A percentile compares a stretch with the other conserved stretches of the same genome.
Evolutionary conservation across 2,888 invertebrate genomes (phyloP).

Genomic region (Drosophila histrio): DNA sequence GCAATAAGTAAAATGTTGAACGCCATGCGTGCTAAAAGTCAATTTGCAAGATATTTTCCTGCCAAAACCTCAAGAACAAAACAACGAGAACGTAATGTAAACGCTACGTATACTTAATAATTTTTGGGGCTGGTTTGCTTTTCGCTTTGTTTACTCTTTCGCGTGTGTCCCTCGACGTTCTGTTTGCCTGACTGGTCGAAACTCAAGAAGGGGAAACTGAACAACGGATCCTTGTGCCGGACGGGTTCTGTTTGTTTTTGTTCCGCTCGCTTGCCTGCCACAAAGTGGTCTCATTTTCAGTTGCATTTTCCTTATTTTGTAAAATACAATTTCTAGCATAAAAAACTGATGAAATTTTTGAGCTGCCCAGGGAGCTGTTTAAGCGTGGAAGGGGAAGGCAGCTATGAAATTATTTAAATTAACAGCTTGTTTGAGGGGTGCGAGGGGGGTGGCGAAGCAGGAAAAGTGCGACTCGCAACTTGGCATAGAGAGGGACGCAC

Average conservation of each 20-base stretch:
- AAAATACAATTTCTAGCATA: constrained; percentile 42
- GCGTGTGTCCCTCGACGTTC: constrained; percentile 31
- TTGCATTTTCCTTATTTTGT: constrained; percentile 50
- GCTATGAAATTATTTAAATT: constrained; percentile 56
- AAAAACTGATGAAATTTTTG: constrained; percentile 27
- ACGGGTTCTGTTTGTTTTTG: constrained; percentile 56
- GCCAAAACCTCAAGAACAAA: constrained; percentile 39
- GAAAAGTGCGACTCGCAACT: neutral
- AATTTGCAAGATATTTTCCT: constrained; percentile 73
- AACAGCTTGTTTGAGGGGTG: constrained; percentile 34
- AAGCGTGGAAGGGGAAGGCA: neutral
- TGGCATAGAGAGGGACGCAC: neutral
- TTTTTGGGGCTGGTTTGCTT: constrained; percentile 10
- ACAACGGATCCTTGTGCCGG: constrained; percentile 41
- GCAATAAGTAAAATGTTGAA: constrained; percentile 53
- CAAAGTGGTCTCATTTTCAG: constrained; percentile 54
- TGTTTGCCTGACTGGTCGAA: neutral
- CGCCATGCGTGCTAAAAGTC: constrained; percentile 71
- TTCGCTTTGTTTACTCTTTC: constrained; percentile 17
- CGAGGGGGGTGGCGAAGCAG: neutral
- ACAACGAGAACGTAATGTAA: constrained; percentile 30
- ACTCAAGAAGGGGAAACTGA: neutral
- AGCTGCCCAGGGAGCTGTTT: neutral
- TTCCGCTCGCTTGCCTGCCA: constrained; percentile 61
- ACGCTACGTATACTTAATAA: constrained; percentile 69